These are phyloP conservation scores for Trachymyrmex septentrionalis DNA, from an alignment of 1,140 invertebrate genomes.

Conservation along the genomic window DNA sequence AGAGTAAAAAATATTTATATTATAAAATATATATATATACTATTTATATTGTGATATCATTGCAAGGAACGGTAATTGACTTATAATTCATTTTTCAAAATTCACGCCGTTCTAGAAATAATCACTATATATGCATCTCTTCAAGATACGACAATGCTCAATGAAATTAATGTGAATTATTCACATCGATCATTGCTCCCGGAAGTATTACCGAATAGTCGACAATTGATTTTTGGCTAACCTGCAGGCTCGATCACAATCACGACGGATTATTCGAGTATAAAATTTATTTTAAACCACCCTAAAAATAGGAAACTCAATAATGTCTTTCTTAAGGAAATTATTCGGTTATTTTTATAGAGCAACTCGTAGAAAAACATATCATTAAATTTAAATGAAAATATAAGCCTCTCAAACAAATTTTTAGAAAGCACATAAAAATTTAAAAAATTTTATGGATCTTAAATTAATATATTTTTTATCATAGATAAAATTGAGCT, in stretches of 20 bases:
- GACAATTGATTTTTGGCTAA: slow-evolving; percentile 69
- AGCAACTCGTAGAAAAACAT: not conserved
- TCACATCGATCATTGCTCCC: slow-evolving; percentile 67
- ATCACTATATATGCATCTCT: not conserved
- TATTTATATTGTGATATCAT: not conserved
- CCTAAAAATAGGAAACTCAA: slow-evolving; percentile 63
- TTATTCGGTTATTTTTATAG: not conserved
- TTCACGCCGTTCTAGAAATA: not conserved
- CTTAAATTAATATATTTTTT: slow-evolving; percentile 12
- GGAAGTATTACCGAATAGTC: slow-evolving; percentile 12
- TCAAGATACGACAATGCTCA: not conserved
- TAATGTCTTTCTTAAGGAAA: slow-evolving; percentile 56
- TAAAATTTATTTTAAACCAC: slow-evolving; percentile 66
- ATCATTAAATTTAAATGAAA: not conserved
- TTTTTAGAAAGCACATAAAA: not conserved
- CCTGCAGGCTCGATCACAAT: slow-evolving; percentile 64
- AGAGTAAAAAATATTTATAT: no score
- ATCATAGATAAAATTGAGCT: not conserved
- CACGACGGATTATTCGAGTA: slow-evolving; percentile 59
- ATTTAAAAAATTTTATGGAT: not conserved
- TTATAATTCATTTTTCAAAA: not conserved
- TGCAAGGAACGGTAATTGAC: not conserved
- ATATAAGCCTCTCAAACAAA: not conserved
- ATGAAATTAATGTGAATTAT: slow-evolving; percentile 14
- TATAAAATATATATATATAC: no score